A percentile compares a stretch with the other conserved stretches of the same genome.
phyloP scores from a whole-genome alignment of 2,113 vertebrate genomes.

The Colistium nudipinnis region DNA sequence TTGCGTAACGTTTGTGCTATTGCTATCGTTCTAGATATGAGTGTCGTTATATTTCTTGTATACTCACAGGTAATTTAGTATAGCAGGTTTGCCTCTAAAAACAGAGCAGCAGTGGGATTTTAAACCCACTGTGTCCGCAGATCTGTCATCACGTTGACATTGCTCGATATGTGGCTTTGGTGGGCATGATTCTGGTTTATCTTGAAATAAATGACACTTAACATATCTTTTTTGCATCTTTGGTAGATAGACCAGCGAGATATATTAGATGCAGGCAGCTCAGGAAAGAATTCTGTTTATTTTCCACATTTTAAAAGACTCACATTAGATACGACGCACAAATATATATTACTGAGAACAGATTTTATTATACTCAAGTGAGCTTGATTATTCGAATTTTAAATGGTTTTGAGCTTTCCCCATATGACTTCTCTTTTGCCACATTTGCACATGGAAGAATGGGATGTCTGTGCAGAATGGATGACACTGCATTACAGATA shows the following conservation, averaged over 20 bases:
- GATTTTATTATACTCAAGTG: no score
- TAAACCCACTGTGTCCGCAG: background rate
- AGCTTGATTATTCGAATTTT: no score
- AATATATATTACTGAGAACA: background rate
- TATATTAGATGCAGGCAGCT: conserved; percentile 8
- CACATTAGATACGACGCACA: background rate
- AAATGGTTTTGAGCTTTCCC: no score
- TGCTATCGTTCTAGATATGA: background rate
- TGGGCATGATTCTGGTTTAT: conserved; percentile 19
- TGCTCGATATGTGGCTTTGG: background rate
- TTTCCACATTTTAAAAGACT: background rate
- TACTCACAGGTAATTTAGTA: background rate
- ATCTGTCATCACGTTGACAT: conserved; percentile 9
- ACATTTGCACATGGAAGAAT: background rate
- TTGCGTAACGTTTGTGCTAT: background rate
- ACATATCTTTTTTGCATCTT: conserved; percentile 5
- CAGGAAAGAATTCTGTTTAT: background rate
- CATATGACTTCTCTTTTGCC: background rate
- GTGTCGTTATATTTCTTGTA: background rate
- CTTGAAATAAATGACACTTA: conserved; percentile 20
- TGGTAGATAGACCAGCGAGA: background rate
- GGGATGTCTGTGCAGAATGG: background rate
- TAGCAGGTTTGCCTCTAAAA: background rate
- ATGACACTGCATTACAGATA: conserved; percentile 4
- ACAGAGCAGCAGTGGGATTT: conserved; percentile 3